Evolutionary conservation across 2,888 invertebrate genomes (phyloP).

Genomic region (Muschampia plurimacula): DNA sequence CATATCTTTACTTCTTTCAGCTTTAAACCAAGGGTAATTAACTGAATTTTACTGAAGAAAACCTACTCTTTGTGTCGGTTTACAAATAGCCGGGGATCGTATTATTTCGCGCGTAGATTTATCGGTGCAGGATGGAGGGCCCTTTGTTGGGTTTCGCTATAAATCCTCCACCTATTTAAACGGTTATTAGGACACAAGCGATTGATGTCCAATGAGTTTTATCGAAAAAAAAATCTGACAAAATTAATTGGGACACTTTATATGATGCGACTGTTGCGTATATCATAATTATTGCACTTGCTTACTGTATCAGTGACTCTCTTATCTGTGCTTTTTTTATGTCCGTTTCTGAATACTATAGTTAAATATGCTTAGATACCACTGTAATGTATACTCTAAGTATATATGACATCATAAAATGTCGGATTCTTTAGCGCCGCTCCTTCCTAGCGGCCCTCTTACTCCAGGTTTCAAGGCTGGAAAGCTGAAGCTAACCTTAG

Average conservation of each 20-base stretch:
- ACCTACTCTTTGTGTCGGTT: constrained; percentile 75
- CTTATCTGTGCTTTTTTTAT: too few relatives aligned
- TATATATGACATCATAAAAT: too few relatives aligned
- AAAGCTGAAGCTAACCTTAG: too few relatives aligned
- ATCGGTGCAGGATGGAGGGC: constrained; percentile 75
- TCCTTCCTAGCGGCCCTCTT: too few relatives aligned
- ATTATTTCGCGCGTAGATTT: constrained; percentile 83
- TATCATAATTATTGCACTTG: too few relatives aligned
- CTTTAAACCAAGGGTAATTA: constrained; percentile 39
- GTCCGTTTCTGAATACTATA: too few relatives aligned
- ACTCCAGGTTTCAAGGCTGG: too few relatives aligned
- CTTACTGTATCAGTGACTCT: too few relatives aligned
- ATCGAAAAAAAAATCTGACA: neutral
- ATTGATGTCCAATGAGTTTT: constrained; percentile 66
- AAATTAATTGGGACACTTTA: neutral
- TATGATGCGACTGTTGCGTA: neutral
- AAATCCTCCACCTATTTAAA: constrained; percentile 81
- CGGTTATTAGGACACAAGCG: constrained; percentile 80
- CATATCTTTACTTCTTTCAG: neutral
- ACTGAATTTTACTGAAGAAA: constrained; percentile 77
- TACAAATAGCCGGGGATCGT: constrained; percentile 79
- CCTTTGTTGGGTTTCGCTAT: constrained; percentile 80
- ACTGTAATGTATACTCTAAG: too few relatives aligned
- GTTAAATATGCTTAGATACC: too few relatives aligned
- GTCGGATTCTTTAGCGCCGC: too few relatives aligned